Base-by-base conservation (phyloP, 1,140 invertebrate species). In the Thalassaphorura encarpata region DNA sequence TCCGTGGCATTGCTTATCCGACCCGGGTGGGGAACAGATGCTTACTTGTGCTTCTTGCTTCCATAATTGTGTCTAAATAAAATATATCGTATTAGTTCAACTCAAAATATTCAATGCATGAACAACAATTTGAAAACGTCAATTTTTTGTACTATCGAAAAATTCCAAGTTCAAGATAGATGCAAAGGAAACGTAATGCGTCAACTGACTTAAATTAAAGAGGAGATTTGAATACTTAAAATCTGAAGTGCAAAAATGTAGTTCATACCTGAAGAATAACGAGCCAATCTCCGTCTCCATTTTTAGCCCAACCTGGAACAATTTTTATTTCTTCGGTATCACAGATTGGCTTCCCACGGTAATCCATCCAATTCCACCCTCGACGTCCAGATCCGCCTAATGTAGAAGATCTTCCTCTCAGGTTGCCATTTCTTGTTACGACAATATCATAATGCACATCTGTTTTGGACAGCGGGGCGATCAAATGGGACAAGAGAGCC, bases 11-110 rank as follows among this genome's bases (percentile, higher is more conserved):
- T 45, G 6, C 6, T 6, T 23, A 11, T 16, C 21, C 13, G 23
- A 8, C n/a, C n/a, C n/a, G n/a, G n/a, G n/a, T 11, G 56, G 56
- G 13, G 63, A 53, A 36, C 63, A 64, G 3, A 64, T 53, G 27
- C 49, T 56, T n/a, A 64, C 60, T 58, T 64, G 63, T 24, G 63
- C 63, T 53, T 64, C 60, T 47, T 64, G 63, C 36, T 62, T 58
- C 60, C 56, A 64, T 18, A 50, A 28, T 51, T 59, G 27, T 2
- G 63, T 64, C 63, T 64, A 46, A n/a, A n/a, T n/a, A n/a, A n/a
- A n/a, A n/a, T n/a, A n/a, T n/a, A n/a, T n/a, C n/a, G n/a, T n/a
- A n/a, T n/a, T n/a, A n/a, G n/a, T n/a, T n/a, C n/a, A n/a, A n/a
- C n/a, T n/a, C n/a, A n/a, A n/a, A n/a, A n/a, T n/a, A n/a, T n/a